Base-by-base conservation (phyloP, 2,888 invertebrate genomes). In the Luperina nickerlii region DNA sequence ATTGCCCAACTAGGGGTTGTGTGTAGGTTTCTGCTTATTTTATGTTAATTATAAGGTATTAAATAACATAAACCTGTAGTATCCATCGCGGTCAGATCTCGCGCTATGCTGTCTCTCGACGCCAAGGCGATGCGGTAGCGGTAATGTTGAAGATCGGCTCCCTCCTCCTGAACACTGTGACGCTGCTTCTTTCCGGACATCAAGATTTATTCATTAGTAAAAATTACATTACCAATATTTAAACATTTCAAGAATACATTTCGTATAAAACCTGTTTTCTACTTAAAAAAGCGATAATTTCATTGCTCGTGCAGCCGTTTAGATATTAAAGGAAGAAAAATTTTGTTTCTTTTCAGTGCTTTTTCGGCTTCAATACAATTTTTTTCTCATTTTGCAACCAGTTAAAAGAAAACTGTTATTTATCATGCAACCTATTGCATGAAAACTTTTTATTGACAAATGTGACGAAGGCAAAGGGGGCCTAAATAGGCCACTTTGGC, bases 131-230 rank as follows among this genome's bases (percentile, higher is more conserved):
- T 98, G 98, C 63, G 98, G 98, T 86, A 98, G 96, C 63, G 98
- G 98, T 92, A 98, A 96, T 5, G 98, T 98, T 67, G 98, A 98
- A 42, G 98, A 98, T 91, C 98, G 98, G 92, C 98, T 98, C 91
- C 98, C 98, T 90, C 95, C 96, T 90, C 95, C 96, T 4, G 96
- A 95, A 79, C 96, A 96, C 86, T 97, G 97, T 0, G 96, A 96
- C 24, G 97, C 97, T 89, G 98, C 97, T 88, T 98, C 98, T 96
- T 93, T 90, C 97, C 97, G 79, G 83, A 83, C 62, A 81, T 54
- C 63, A 76, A 79, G 8, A 38, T 79, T 66, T 42, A 69, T 90
- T 91, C 3, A 74, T 81, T 74, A 83, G 66, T 66, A 70, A 54
- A 60, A 69, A n/a, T 54, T 79, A 60, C 27, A 51, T 48, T 74